These are phyloP conservation scores for Digitonthophagus gazella DNA, from an alignment of 2,888 invertebrate genomes.

Conservation along the genomic window DNA sequence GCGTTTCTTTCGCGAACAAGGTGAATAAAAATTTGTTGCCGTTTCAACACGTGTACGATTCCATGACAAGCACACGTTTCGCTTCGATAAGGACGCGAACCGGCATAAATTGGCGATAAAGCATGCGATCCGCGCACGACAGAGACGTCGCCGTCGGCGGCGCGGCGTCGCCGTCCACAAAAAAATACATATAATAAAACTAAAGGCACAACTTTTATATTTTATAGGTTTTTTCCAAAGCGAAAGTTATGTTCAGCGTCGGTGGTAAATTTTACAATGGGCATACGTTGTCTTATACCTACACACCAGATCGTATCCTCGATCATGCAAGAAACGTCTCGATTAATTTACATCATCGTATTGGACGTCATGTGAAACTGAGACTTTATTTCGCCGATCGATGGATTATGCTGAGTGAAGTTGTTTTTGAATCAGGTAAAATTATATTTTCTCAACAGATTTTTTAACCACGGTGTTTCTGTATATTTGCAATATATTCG, in stretches of 20 bases:
- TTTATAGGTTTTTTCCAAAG: conserved; percentile 64
- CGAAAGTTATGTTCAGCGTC: conserved; percentile 63
- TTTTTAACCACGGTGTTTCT: background rate
- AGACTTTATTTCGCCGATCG: conserved; percentile 64
- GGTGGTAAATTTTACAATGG: conserved; percentile 59
- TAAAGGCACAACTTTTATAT: conserved; percentile 21
- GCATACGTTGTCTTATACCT: conserved; percentile 57
- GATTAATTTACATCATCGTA: conserved; percentile 62
- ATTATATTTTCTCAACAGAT: too few species aligned
- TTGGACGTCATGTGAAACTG: conserved; percentile 62
- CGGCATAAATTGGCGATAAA: conserved; percentile 26
- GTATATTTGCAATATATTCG: too few species aligned
- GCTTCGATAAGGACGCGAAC: conserved; percentile 18
- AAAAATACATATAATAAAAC: conserved; percentile 23
- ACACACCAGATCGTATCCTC: conserved; percentile 60
- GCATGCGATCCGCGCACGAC: conserved; percentile 24
- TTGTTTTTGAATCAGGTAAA: conserved; percentile 60
- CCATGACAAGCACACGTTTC: background rate
- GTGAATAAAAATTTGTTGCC: background rate
- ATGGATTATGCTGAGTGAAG: conserved; percentile 74
- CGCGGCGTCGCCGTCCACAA: background rate
- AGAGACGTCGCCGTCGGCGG: conserved; percentile 1
- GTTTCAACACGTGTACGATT: background rate
- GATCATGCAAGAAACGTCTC: conserved; percentile 69
- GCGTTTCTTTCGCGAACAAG: background rate